Base-by-base conservation (phyloP, 2,888 invertebrate genomes). In the Mesodorylaimus sp. region DNA sequence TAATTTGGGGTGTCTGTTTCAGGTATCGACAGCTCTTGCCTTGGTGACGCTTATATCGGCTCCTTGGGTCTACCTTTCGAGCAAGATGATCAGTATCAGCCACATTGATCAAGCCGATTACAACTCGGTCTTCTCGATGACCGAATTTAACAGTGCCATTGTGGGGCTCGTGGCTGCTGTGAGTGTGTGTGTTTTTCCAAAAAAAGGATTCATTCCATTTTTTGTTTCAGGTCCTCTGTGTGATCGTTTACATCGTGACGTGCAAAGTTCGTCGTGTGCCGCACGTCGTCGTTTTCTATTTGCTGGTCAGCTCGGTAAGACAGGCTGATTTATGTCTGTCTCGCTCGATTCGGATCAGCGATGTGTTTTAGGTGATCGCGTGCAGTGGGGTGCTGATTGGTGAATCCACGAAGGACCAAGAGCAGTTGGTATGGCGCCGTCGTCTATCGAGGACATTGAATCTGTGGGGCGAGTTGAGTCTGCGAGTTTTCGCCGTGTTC, bases 21-120 rank as follows among this genome's bases (percentile, higher is more conserved):
- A 86, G 81, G 79, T 89, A 68, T 88, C 89, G 0, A 84, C 82
- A 48, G 82, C 86, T 27, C 84, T 91, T 84, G 89, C 91, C 2
- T 81, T 84, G 1, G 86, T 88, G 59, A 93, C 91, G 0, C 86
- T 91, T 63, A 73, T 91, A 24, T 88, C 89, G 16, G 91, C 86
- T 0, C 91, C 91, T 0, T 74, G 91, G 59, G 89, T 91, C 83
- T 89, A 87, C 66, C 77, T 89, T 52, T 89, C 91, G 0, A 87
- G 89, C 1, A 83, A 86, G 74, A 80, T 91, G 77, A 83, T 89
- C 21, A 39, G 41, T 23, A 39, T 39, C 7, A 21, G 21, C 10
- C 41, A 21, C 10, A 7, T 39, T 39, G 41, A 7, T 21, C 10
- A 7, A 23, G 41, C 10, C 13, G 7, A 39, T 7, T 23, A 39